Evolutionary conservation across 2,888 invertebrate species (phyloP).

Genomic region (Habroteleia sp.): DNA sequence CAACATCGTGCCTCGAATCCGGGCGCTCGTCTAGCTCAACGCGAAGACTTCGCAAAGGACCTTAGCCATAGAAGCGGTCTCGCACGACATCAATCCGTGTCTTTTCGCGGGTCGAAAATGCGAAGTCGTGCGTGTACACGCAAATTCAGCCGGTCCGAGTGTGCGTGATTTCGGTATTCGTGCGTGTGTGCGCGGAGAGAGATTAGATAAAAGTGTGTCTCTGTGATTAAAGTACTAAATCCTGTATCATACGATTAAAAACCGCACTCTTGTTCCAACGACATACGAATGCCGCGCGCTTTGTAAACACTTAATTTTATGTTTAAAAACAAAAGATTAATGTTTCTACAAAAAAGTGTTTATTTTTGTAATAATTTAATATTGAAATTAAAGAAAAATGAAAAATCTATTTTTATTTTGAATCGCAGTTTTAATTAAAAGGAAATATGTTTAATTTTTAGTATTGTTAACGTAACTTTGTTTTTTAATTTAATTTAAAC

Average conservation of each 20-base stretch:
- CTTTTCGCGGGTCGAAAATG: conserved; percentile 67
- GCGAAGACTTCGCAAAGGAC: conserved; percentile 56
- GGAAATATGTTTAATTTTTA: too few species aligned
- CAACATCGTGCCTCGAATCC: conserved; percentile 42
- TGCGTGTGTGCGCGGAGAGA: conserved; percentile 39
- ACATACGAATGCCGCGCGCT: conserved; percentile 60
- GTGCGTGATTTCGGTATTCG: conserved; percentile 46
- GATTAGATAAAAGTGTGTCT: conserved; percentile 64
- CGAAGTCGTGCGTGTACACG: conserved; percentile 49
- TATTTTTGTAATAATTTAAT: too few species aligned
- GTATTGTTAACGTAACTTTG: too few species aligned
- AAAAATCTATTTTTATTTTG: too few species aligned
- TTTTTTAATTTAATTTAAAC: too few species aligned
- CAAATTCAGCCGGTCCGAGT: conserved; percentile 47
- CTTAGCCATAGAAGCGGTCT: conserved; percentile 60
- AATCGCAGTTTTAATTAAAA: too few species aligned
- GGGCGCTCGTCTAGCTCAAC: conserved; percentile 63
- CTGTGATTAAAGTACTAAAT: conserved; percentile 67
- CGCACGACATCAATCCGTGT: conserved; percentile 62
- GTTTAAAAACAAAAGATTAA: conserved; percentile 34
- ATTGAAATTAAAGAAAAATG: too few species aligned
- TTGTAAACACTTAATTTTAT: conserved; percentile 40
- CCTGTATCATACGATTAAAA: conserved; percentile 68
- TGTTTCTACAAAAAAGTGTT: neutral
- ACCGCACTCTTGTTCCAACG: conserved; percentile 68